A percentile compares a stretch with the other conserved stretches of the same genome.
Conservation (phyloP, 2,888 invertebrate species). For the Andricus curvator region DNA sequence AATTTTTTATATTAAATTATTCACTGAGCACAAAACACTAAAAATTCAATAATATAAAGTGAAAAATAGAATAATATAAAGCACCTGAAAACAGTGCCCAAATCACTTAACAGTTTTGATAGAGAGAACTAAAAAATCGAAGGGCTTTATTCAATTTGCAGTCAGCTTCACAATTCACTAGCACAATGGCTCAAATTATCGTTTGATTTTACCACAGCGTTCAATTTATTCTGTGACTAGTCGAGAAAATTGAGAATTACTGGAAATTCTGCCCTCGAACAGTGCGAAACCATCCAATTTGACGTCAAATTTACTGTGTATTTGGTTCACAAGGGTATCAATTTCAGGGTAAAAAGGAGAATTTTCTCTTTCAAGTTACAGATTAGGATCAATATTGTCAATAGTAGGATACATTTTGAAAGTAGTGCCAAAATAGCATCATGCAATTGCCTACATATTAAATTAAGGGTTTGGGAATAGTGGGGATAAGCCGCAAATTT, state of each 20-base stretch:
- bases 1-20: too few relatives aligned
- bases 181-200: conserved; percentile 50
- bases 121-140: conserved; percentile 40
- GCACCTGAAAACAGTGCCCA: background rate
- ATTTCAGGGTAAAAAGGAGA: conserved; percentile 26
- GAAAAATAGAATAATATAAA: background rate
- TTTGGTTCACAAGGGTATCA: background rate
- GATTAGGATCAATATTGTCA: too few relatives aligned
- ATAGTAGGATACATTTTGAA: too few relatives aligned
- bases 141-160: conserved; percentile 50
- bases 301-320: background rate
- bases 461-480: too few relatives aligned
- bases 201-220: conserved; percentile 47
- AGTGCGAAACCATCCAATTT: conserved; percentile 19
- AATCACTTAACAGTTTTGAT: background rate
- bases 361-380: background rate
- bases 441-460: too few relatives aligned
- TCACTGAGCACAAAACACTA: too few relatives aligned
- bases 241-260: conserved; percentile 38
- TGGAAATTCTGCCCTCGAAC: background rate
- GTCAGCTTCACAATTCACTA: conserved; percentile 25
- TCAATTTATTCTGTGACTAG: conserved; percentile 36
- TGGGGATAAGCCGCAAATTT: too few relatives aligned
- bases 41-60: background rate
- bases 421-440: too few relatives aligned